Base-by-base conservation (phyloP, 2,888 invertebrate species). In the Macrophya annulata region DNA sequence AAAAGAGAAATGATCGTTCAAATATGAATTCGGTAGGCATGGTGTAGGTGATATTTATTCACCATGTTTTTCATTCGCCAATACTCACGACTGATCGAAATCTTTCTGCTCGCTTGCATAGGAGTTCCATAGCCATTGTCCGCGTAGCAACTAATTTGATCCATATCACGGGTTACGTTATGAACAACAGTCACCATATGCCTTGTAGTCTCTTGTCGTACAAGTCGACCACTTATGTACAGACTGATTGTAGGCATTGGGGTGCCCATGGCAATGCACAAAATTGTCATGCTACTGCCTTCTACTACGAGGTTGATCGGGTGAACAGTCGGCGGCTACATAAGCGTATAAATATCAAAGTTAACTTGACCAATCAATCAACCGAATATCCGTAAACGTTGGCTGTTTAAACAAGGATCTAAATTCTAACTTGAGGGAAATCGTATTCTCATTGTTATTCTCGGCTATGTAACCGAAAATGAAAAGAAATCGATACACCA, bases 41-140 rank as follows among this genome's bases (percentile, higher is more conserved):
- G 68, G 6, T 37, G 21, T 68, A 17, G 31, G 37, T 10, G 62
- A 62, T 62, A 62, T 62, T 25, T 62, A 31, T 37, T 68, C 37
- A 37, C 31, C 15, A 15, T 1, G 31, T 76, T 76, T 15, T 45
- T 51, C 43, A 37, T 37, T 40, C 43, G n/a, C 40, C 4, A 45
- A 45, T 85, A 95, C 97, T 96, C 93, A 98, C 97, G 97, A 90
- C 97, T 97, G 84, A 98, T 97, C 86, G 96, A 96, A 86, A 98
- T 96, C 92, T 96, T 96, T 88, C 96, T 95, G 0, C 97, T 96
- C 0, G 97, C 96, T 92, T 98, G 97, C 96, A 97, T 97, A 1
- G 98, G 97, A 0, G 97, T 97, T 0, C 98, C 98, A 90, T 97
- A 97, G 1, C 97, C 98, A 91, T 98, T 98, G 94, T 98, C 97